Percentiles rank a stretch among this genome's conserved stretches.
These are phyloP conservation scores for Halyomorpha halys DNA, from an alignment of 1,140 invertebrate species.

Conservation along the genomic window DNA sequence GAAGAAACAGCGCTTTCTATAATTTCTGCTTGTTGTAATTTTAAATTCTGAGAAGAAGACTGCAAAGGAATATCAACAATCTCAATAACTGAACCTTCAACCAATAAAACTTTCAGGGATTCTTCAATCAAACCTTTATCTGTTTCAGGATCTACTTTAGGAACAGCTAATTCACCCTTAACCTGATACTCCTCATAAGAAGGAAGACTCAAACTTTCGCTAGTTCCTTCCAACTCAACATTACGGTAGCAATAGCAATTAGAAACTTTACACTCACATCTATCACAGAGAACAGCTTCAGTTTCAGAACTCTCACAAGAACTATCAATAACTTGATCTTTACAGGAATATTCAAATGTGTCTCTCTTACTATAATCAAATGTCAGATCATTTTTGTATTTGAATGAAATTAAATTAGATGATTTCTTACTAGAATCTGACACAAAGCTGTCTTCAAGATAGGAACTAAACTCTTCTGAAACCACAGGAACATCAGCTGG, in stretches of 20 bases:
- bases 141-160: not conserved
- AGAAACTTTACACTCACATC: not conserved
- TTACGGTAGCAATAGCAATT: not conserved
- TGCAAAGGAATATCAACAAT: constrained; percentile 7
- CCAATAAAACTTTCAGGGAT: constrained; percentile 17
- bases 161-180: not conserved
- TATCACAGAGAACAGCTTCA: constrained; percentile 1
- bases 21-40: too few relatives aligned
- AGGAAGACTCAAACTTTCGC: constrained; percentile 10
- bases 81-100: constrained; percentile 24
- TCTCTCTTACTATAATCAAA: too few relatives aligned
- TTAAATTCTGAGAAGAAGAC: not conserved
- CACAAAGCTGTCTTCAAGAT: too few relatives aligned
- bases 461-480: too few relatives aligned
- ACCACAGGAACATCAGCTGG: too few relatives aligned
- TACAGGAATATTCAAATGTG: too few relatives aligned
- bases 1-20: not conserved
- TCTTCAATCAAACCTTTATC: not conserved
- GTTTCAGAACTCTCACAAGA: constrained; percentile 14
- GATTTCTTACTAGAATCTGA: too few relatives aligned
- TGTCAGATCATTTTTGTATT: too few relatives aligned
- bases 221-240: constrained; percentile 9
- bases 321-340: not conserved
- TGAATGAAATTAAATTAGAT: too few relatives aligned
- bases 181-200: constrained; percentile 12